Evolutionary conservation across 1,140 invertebrate genomes (phyloP).

Genomic region (Chironomus striatipennis): DNA sequence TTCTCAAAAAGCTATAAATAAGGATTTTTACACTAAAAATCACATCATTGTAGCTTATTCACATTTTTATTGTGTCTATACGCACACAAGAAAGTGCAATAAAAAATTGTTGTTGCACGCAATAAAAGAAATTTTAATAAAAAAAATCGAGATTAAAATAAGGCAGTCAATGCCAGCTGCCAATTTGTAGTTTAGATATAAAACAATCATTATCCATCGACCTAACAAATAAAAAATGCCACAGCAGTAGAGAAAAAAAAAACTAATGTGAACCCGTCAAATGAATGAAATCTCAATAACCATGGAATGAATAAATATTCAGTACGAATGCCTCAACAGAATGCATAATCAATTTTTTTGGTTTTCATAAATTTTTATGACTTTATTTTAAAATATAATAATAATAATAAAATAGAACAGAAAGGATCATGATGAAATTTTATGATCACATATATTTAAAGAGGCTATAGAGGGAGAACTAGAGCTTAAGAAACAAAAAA

Average conservation of each 20-base stretch:
- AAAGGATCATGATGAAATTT: slow-evolving; percentile 17
- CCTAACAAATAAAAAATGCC: background rate
- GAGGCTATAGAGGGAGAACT: background rate
- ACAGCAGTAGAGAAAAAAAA: background rate
- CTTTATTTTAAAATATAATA: background rate
- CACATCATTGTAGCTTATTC: background rate
- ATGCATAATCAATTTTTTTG: background rate
- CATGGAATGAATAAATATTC: background rate
- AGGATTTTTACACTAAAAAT: background rate
- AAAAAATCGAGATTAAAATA: background rate
- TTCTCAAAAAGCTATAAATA: slow-evolving; percentile 1
- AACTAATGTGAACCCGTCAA: too few species aligned
- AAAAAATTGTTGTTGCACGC: background rate
- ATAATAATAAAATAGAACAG: background rate
- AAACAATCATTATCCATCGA: slow-evolving; percentile 11
- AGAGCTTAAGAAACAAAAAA: background rate
- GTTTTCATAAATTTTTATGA: slow-evolving; percentile 23
- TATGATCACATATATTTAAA: background rate
- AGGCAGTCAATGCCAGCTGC: slow-evolving; percentile 5
- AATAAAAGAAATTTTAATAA: background rate
- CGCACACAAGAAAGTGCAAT: background rate
- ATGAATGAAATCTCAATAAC: background rate
- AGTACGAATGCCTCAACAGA: background rate
- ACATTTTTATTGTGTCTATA: slow-evolving; percentile 3
- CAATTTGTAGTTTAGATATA: slow-evolving; percentile 16